Percentiles rank a stretch among this genome's conserved stretches.
Evolutionary conservation across 2,797 vertebrate genomes (phyloP).

Genomic region (Chaetophractus vellerosus): DNA sequence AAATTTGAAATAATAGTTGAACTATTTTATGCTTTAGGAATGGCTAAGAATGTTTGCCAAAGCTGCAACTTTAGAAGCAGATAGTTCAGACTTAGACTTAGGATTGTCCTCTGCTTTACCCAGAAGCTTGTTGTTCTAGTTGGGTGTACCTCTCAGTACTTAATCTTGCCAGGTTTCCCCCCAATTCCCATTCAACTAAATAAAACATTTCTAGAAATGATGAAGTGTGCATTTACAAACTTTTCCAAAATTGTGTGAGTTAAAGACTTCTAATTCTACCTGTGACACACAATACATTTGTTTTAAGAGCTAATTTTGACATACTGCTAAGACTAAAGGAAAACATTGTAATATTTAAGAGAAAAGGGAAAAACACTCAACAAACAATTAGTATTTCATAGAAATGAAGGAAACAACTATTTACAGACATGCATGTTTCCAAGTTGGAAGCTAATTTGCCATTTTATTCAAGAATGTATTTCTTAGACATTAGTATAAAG

Average conservation of each 20-base stretch:
- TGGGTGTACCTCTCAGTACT: neutral
- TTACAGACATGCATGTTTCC: slow-evolving; percentile 66
- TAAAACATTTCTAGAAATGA: neutral
- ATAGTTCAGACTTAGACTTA: neutral
- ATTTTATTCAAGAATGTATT: slow-evolving; percentile 19
- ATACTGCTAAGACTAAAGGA: slow-evolving; percentile 43
- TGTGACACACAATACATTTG: slow-evolving; percentile 8
- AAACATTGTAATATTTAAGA: slow-evolving; percentile 59
- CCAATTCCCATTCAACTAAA: neutral
- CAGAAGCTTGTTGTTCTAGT: neutral
- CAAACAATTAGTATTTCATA: slow-evolving; percentile 35
- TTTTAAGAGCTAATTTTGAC: slow-evolving; percentile 21
- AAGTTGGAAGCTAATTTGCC: slow-evolving; percentile 39
- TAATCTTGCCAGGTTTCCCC: neutral
- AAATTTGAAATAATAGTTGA: neutral
- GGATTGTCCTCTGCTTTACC: neutral
- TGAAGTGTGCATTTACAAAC: neutral
- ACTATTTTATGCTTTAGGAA: slow-evolving; percentile 49
- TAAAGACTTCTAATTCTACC: slow-evolving; percentile 31
- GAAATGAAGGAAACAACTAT: slow-evolving; percentile 10
- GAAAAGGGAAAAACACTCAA: neutral
- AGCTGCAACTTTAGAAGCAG: neutral
- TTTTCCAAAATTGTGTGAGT: neutral
- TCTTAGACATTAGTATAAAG: slow-evolving; percentile 12
- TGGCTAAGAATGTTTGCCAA: neutral